A percentile compares a stretch with the other conserved stretches of the same genome.
phyloP scores from a whole-genome alignment of 2,113 vertebrate species.

The Raja brachyura region DNA sequence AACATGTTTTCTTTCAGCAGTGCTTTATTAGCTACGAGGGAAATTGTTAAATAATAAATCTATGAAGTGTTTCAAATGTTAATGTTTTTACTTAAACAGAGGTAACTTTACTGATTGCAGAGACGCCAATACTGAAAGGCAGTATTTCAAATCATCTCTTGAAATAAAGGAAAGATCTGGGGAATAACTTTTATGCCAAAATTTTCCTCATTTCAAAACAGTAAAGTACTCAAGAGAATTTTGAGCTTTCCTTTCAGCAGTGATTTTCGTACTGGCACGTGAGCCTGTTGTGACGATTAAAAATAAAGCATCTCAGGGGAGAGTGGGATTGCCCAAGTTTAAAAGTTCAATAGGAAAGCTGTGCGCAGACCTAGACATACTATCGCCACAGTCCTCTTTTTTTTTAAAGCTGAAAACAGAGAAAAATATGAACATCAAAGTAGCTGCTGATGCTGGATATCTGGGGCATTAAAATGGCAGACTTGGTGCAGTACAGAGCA shows the following conservation, averaged over 20 bases:
- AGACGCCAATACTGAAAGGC: not conserved
- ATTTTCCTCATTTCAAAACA: not conserved
- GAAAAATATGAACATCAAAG: too few relatives aligned
- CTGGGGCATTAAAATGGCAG: too few relatives aligned
- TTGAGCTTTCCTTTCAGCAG: not conserved
- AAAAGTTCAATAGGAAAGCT: not conserved
- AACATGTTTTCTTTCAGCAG: not conserved
- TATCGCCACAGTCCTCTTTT: not conserved
- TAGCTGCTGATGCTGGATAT: too few relatives aligned
- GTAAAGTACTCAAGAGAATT: not conserved
- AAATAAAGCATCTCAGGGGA: not conserved
- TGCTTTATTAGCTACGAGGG: not conserved
- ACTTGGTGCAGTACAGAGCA: too few relatives aligned
- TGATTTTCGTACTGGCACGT: not conserved
- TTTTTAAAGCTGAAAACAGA: too few relatives aligned
- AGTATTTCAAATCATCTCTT: not conserved
- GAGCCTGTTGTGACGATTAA: not conserved
- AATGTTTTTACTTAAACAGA: not conserved
- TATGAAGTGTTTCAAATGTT: not conserved
- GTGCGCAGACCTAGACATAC: not conserved
- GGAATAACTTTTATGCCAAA: not conserved
- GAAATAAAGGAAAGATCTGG: not conserved
- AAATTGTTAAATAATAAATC: not conserved
- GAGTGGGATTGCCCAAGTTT: not conserved
- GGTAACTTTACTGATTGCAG: not conserved